Conservation (phyloP, 1,140 invertebrate genomes). For the Drosophila nigromelanica region DNA sequence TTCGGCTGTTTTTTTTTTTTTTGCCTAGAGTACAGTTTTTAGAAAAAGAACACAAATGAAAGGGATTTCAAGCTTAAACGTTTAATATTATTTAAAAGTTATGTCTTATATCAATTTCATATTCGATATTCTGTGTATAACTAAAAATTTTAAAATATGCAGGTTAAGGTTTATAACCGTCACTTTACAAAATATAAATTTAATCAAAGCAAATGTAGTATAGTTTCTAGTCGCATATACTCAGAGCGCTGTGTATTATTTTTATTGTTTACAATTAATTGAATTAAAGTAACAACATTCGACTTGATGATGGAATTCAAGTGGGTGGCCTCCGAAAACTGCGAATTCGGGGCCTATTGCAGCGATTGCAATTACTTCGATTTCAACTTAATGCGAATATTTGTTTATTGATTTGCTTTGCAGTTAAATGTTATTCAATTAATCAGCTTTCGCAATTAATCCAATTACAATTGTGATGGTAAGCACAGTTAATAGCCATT, state of each 20-base stretch:
- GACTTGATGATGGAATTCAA: slow-evolving; percentile 56
- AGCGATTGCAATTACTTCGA: slow-evolving; percentile 1
- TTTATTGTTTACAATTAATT: slow-evolving; percentile 31
- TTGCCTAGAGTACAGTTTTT: too few species aligned
- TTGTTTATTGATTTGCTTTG: neutral
- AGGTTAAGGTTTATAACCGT: too few species aligned
- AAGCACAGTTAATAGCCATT: slow-evolving; percentile 60
- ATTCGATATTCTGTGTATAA: too few species aligned
- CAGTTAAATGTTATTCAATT: slow-evolving; percentile 9
- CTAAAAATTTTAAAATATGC: too few species aligned
- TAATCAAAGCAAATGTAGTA: neutral
- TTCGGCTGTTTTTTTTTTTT: too few species aligned
- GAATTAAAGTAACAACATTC: slow-evolving; percentile 39
- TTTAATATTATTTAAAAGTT: too few species aligned
- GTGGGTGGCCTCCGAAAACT: slow-evolving; percentile 60
- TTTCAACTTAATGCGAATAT: slow-evolving; percentile 1
- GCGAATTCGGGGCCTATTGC: slow-evolving; percentile 9
- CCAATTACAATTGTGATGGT: slow-evolving; percentile 64
- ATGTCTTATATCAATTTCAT: too few species aligned
- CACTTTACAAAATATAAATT: too few species aligned
- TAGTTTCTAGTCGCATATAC: neutral
- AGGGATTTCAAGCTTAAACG: too few species aligned
- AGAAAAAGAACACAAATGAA: too few species aligned
- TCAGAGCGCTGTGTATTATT: neutral
- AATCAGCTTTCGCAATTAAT: slow-evolving; percentile 63